phyloP scores from a whole-genome alignment of 2,888 invertebrate genomes.

The Melinaea menophilus region DNA sequence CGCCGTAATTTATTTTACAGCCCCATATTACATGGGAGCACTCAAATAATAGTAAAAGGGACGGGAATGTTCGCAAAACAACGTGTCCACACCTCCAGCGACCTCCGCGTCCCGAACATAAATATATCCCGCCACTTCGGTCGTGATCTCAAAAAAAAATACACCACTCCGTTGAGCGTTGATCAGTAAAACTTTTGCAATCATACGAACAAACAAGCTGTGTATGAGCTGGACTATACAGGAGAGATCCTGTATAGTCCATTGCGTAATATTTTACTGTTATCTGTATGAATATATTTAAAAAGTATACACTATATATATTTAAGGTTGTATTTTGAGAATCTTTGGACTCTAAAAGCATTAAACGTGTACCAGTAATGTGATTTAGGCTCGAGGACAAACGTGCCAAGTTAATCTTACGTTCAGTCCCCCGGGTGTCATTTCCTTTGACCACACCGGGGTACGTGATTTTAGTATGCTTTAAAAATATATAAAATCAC shows the following conservation, averaged over 20 bases:
- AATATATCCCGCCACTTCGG: slow-evolving; percentile 60
- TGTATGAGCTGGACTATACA: slow-evolving; percentile 38
- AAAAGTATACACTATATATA: not conserved
- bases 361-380: slow-evolving; percentile 66
- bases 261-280: too few species aligned
- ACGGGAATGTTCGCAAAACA: slow-evolving; percentile 39
- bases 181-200: slow-evolving; percentile 60
- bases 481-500: slow-evolving; percentile 27
- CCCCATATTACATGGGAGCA: slow-evolving; percentile 35
- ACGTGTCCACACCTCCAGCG: slow-evolving; percentile 46
- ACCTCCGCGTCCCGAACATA: slow-evolving; percentile 57
- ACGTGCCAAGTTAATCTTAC: slow-evolving; percentile 67
- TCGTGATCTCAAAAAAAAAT: slow-evolving; percentile 51
- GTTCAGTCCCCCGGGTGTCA: slow-evolving; percentile 60
- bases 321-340: slow-evolving; percentile 41
- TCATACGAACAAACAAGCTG: slow-evolving; percentile 56
- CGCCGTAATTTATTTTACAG: slow-evolving; percentile 27
- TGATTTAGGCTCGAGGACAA: slow-evolving; percentile 70
- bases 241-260: not conserved
- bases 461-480: slow-evolving; percentile 57
- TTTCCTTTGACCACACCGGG: slow-evolving; percentile 46
- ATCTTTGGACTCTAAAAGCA: slow-evolving; percentile 51
- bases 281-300: too few species aligned
- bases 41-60: slow-evolving; percentile 44
- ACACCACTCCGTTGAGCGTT: slow-evolving; percentile 44